phyloP scores from a whole-genome alignment of 2,888 invertebrate genomes.

The Deladenus siricidicola region DNA sequence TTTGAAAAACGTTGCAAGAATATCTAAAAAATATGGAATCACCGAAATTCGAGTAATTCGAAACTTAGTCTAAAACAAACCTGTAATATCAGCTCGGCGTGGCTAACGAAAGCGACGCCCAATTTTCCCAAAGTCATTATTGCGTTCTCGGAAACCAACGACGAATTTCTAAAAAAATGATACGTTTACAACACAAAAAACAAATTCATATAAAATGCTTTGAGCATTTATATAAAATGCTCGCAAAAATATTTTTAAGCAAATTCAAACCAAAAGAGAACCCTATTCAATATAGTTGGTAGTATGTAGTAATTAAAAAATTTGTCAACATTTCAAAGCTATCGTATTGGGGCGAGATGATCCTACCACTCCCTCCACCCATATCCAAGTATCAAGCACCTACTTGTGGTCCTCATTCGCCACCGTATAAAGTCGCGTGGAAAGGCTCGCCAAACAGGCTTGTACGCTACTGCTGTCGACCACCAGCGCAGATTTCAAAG shows the following conservation, averaged over 20 bases:
- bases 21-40: constrained; percentile 63
- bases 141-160: constrained; percentile 86
- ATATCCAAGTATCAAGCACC: not conserved
- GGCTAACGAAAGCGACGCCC: constrained; percentile 60
- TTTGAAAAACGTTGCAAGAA: constrained; percentile 89
- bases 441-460: constrained; percentile 87
- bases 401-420: constrained; percentile 60
- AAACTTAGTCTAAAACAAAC: constrained; percentile 25
- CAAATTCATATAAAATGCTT: too few species aligned
- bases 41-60: not conserved
- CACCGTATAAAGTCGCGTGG: constrained; percentile 78
- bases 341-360: too few species aligned
- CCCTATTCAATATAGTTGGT: too few species aligned
- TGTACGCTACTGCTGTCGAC: constrained; percentile 78
- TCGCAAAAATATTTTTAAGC: not conserved
- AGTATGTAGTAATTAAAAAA: too few species aligned
- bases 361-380: too few species aligned
- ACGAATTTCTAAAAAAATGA: constrained; percentile 68
- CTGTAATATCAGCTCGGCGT: constrained; percentile 47
- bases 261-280: too few species aligned
- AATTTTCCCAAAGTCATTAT: constrained; percentile 95
- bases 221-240: not conserved
- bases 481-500: constrained; percentile 77
- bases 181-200: too few species aligned
- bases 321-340: too few species aligned